Evolutionary conservation across 2,797 vertebrate species (phyloP).

Genomic region (Varecia variegata): DNA sequence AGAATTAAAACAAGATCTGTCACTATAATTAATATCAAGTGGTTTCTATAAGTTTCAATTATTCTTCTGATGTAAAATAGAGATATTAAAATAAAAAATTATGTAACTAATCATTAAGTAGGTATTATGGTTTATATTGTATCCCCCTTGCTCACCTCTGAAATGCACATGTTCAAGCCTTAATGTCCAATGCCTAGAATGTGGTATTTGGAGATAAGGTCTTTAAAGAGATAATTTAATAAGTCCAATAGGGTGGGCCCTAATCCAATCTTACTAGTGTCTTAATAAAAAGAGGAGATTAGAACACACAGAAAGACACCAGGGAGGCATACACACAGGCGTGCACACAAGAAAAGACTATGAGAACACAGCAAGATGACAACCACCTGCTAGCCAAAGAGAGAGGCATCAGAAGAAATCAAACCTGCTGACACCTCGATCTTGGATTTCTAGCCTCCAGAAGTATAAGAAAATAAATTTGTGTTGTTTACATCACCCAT

Average conservation of each 20-base stretch:
- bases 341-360: neutral
- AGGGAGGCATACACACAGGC: neutral
- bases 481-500: neutral
- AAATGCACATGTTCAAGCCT: neutral
- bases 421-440: neutral
- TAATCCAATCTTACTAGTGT: neutral
- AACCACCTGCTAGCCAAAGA: neutral
- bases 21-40: neutral
- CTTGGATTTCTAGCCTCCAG: neutral
- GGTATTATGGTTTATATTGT: neutral
- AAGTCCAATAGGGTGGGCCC: fast-evolving
- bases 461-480: neutral
- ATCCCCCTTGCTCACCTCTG: neutral
- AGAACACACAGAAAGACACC: neutral
- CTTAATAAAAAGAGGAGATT: neutral
- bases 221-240: neutral
- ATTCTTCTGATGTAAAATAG: neutral
- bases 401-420: neutral
- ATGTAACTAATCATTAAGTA: neutral
- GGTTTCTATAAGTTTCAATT: neutral
- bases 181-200: neutral
- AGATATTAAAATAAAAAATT: neutral
- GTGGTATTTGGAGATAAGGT: neutral
- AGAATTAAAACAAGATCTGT: neutral
- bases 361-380: neutral